Conservation (phyloP, 2,888 invertebrate species). For the Melanostoma scalare region DNA sequence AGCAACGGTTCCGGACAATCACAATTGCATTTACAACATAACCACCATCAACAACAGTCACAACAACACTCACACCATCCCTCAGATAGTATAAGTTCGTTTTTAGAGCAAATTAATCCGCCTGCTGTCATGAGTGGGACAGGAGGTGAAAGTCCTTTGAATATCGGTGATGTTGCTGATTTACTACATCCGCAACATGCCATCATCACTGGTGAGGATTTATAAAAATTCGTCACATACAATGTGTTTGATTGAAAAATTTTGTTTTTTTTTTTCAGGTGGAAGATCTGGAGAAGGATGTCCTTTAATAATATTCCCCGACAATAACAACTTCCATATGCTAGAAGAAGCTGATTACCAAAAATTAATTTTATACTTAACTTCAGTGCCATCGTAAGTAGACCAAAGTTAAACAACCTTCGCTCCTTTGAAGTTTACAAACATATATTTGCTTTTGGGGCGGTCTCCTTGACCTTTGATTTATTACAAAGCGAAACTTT, state of each 20-base stretch:
- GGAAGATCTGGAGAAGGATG: conserved; percentile 96
- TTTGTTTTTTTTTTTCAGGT: conserved; percentile 80
- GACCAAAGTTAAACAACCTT: no score
- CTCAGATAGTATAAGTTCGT: conserved; percentile 78
- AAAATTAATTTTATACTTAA: conserved; percentile 95
- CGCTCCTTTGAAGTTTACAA: no score
- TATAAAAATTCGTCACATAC: neutral
- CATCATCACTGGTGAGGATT: conserved; percentile 87
- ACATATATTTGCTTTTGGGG: no score
- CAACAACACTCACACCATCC: conserved; percentile 69
- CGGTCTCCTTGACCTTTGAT: no score
- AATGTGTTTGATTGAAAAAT: neutral
- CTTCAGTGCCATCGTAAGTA: conserved; percentile 96
- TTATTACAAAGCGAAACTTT: no score
- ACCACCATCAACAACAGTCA: conserved; percentile 50
- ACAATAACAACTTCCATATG: conserved; percentile 93
- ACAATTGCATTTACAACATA: conserved; percentile 62
- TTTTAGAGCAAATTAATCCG: conserved; percentile 79
- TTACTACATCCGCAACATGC: conserved; percentile 94
- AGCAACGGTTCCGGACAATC: conserved; percentile 67
- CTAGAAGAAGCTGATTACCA: conserved; percentile 94
- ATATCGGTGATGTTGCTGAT: conserved; percentile 89
- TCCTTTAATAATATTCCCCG: conserved; percentile 97
- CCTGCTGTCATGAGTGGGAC: conserved; percentile 77
- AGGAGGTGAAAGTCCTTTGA: conserved; percentile 78